These are phyloP conservation scores for Acrobasis repandana DNA, from an alignment of 2,888 invertebrate genomes.

Conservation along the genomic window DNA sequence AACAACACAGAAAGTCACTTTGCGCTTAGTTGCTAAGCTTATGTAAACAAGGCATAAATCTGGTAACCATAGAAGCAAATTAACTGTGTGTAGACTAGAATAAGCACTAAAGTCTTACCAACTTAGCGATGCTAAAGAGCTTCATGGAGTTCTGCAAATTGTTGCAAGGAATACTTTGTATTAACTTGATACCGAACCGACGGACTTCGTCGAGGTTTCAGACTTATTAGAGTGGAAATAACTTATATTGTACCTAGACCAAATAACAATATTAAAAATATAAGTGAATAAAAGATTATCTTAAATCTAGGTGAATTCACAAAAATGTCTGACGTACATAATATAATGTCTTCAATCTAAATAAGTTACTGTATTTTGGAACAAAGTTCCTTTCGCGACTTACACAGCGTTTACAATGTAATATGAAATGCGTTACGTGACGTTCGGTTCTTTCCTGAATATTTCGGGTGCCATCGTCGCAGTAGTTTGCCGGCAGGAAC, in stretches of 20 bases:
- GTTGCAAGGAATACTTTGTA: conserved; percentile 15
- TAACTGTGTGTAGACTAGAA: conserved; percentile 20
- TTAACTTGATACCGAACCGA: conserved; percentile 2
- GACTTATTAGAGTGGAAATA: conserved; percentile 2
- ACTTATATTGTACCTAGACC: background rate
- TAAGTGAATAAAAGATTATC: background rate
- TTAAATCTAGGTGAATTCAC: no score
- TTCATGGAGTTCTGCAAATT: conserved; percentile 3
- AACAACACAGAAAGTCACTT: background rate
- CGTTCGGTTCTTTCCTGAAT: no score
- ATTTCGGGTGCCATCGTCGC: no score
- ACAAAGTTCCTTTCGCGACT: no score
- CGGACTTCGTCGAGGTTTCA: background rate
- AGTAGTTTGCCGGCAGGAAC: no score
- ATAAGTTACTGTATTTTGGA: no score
- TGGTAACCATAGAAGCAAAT: conserved; percentile 19
- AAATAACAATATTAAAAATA: background rate
- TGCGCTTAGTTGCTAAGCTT: background rate
- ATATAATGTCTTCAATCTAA: no score
- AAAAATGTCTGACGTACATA: no score
- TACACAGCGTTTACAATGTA: no score
- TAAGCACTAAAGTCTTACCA: conserved; percentile 12
- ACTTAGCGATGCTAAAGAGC: conserved; percentile 1
- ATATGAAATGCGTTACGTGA: no score
- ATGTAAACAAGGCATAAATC: conserved; percentile 8